A percentile compares a stretch with the other conserved stretches of the same genome.
Evolutionary conservation across 2,797 vertebrate genomes (phyloP).

Genomic region (Uromys caudimaculatus): DNA sequence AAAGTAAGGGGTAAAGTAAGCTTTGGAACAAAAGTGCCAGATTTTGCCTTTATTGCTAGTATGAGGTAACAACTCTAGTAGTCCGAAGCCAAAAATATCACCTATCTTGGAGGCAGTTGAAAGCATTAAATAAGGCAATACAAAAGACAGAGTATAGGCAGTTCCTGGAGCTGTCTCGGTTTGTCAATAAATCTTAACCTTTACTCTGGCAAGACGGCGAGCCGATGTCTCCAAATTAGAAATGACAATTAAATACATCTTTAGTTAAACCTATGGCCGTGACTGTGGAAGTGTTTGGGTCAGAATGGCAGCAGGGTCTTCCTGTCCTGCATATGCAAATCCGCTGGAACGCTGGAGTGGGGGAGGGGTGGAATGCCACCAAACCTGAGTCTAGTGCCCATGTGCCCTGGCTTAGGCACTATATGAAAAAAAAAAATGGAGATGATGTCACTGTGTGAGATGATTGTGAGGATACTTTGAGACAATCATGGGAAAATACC

Average conservation of each 20-base stretch:
- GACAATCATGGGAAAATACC: background rate
- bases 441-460: background rate
- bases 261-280: background rate
- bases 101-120: background rate
- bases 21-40: background rate
- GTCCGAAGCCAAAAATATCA: background rate
- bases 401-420: background rate
- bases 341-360: background rate
- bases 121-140: constrained; percentile 13
- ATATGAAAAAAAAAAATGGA: background rate
- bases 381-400: background rate
- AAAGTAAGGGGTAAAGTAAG: background rate
- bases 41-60: background rate
- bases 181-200: background rate
- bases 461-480: background rate
- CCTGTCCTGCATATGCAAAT: background rate
- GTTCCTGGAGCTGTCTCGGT: background rate
- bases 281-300: background rate
- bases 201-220: background rate
- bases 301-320: background rate
- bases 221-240: background rate
- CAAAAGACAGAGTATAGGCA: background rate
- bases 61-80: background rate
- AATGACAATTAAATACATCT: background rate
- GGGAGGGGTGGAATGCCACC: background rate